Evolutionary conservation across 2,888 invertebrate species (phyloP).

Genomic region (Heliconius charithonia): DNA sequence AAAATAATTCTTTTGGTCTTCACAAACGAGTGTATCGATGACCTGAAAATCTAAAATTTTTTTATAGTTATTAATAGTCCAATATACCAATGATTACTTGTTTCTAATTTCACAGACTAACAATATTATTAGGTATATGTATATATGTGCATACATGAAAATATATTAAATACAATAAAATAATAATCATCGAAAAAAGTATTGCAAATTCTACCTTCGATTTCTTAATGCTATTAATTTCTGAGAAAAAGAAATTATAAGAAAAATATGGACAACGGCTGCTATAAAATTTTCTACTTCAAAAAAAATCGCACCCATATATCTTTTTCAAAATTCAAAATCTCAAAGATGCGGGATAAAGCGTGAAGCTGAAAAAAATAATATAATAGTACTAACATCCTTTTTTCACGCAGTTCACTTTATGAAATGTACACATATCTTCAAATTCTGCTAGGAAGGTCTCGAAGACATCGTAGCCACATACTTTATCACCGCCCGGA

Average conservation of each 20-base stretch:
- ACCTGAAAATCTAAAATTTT: conserved; percentile 53
- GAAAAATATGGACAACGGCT: no score
- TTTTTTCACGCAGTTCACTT: conserved; percentile 56
- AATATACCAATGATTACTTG: background rate
- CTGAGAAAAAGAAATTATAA: no score
- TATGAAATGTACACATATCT: conserved; percentile 58
- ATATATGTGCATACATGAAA: no score
- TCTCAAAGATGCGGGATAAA: no score
- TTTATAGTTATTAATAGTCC: background rate
- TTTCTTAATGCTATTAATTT: no score
- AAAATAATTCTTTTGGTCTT: conserved; percentile 51
- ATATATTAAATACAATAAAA: no score
- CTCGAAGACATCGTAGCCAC: conserved; percentile 56
- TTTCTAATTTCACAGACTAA: background rate
- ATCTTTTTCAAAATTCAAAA: no score
- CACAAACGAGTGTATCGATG: conserved; percentile 53
- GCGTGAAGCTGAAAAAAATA: background rate
- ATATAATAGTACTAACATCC: conserved; percentile 56
- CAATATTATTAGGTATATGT: no score
- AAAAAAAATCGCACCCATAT: no score
- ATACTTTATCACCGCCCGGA: conserved; percentile 50
- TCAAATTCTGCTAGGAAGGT: conserved; percentile 57
- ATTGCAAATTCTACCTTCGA: no score
- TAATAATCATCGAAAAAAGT: no score
- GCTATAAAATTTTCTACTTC: no score